These are phyloP conservation scores for Erebia aethiops DNA, from an alignment of 2,888 invertebrate species.

Conservation along the genomic window DNA sequence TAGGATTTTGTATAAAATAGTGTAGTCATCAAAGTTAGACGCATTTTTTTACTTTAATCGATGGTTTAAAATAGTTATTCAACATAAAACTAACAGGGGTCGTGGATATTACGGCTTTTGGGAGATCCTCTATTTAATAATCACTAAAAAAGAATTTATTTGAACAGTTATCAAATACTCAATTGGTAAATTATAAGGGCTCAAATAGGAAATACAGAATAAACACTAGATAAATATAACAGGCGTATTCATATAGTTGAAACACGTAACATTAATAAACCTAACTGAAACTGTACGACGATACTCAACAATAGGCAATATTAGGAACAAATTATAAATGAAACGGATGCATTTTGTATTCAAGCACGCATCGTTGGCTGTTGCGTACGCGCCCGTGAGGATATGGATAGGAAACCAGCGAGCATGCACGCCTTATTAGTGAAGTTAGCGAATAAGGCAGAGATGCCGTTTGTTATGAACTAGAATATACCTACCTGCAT, in stretches of 20 bases:
- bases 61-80: too few species aligned
- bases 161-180: too few species aligned
- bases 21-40: too few species aligned
- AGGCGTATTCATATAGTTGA: not conserved
- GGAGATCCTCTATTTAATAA: too few species aligned
- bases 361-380: conserved; percentile 36
- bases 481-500: not conserved
- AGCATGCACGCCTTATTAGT: conserved; percentile 24
- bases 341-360: conserved; percentile 32
- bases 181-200: not conserved
- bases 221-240: not conserved
- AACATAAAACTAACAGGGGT: too few species aligned
- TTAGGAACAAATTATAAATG: conserved; percentile 24
- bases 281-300: not conserved
- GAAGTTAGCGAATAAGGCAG: conserved; percentile 12
- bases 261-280: not conserved
- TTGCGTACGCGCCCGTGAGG: conserved; percentile 37
- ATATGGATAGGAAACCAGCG: conserved; percentile 24
- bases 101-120: too few species aligned
- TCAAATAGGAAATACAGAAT: not conserved
- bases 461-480: conserved; percentile 20
- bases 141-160: too few species aligned
- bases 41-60: too few species aligned
- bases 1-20: too few species aligned
- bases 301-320: conserved; percentile 18